phyloP scores from a whole-genome alignment of 1,140 invertebrate species.

The Drosophila willistoni region DNA sequence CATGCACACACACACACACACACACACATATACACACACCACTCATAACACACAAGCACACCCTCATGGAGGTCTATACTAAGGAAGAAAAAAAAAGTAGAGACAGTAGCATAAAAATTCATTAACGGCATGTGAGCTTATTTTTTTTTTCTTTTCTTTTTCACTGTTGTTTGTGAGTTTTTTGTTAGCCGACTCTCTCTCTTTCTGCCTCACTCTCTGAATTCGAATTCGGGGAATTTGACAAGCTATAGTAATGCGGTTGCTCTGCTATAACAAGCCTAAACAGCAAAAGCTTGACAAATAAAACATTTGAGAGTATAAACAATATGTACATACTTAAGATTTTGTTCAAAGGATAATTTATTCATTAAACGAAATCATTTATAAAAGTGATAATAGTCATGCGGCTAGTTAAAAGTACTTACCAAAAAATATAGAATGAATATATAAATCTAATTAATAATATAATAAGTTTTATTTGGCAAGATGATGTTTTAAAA shows the following conservation, averaged over 20 bases:
- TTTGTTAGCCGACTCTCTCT: slow-evolving; percentile 41
- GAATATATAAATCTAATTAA: too few relatives aligned
- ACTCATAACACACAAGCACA: slow-evolving; percentile 25
- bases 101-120: slow-evolving; percentile 64
- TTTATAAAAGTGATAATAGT: too few relatives aligned
- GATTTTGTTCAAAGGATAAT: too few relatives aligned
- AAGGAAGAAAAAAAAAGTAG: neutral
- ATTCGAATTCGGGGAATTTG: neutral
- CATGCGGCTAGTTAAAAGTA: too few relatives aligned
- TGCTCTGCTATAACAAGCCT: neutral
- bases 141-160: slow-evolving; percentile 8
- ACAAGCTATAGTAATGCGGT: neutral
- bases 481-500: too few relatives aligned
- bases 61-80: slow-evolving; percentile 11
- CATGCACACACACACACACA: slow-evolving; percentile 20
- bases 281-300: neutral
- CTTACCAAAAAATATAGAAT: too few relatives aligned
- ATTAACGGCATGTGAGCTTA: slow-evolving; percentile 67
- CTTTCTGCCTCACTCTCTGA: slow-evolving; percentile 10
- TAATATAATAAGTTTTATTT: too few relatives aligned
- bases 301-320: neutral
- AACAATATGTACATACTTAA: too few relatives aligned
- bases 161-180: slow-evolving; percentile 37
- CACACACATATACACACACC: slow-evolving; percentile 21
- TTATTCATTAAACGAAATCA: too few relatives aligned